Evolutionary conservation across 92 coral and sea anemone species (phyloP).

Genomic region (Porites divaricata): DNA sequence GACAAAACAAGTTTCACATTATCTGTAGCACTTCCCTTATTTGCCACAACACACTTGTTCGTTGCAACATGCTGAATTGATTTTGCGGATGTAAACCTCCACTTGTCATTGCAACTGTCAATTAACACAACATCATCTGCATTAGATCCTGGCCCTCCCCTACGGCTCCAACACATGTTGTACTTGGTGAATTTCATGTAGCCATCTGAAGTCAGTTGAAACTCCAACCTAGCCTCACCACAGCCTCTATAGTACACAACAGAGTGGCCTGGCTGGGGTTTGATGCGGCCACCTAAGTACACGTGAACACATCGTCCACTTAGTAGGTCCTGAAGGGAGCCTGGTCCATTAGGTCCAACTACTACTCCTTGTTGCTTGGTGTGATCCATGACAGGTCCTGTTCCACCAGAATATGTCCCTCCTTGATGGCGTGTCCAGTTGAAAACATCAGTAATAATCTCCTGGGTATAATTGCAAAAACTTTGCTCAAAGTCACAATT

Average conservation of each 20-base stretch:
- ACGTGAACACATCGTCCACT: slow-evolving; percentile 88
- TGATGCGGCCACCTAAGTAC: slow-evolving; percentile 53
- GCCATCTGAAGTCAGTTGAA: slow-evolving; percentile 73
- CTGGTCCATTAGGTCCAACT: slow-evolving; percentile 85
- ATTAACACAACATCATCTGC: slow-evolving; percentile 76
- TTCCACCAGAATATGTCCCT: slow-evolving; percentile 76
- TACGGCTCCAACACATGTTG: slow-evolving; percentile 69
- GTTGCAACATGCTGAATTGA: slow-evolving; percentile 70
- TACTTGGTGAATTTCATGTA: slow-evolving; percentile 68
- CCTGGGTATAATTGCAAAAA: slow-evolving; percentile 81
- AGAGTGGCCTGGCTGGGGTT: slow-evolving; percentile 68
- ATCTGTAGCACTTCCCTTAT: slow-evolving; percentile 64
- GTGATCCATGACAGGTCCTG: slow-evolving; percentile 90
- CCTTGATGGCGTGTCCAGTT: slow-evolving; percentile 97
- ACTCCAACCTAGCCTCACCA: slow-evolving; percentile 80
- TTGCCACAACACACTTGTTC: slow-evolving; percentile 70
- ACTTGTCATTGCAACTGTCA: slow-evolving; percentile 68
- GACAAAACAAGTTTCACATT: slow-evolving; percentile 64
- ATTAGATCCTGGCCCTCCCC: slow-evolving; percentile 63
- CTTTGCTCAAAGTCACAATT: slow-evolving; percentile 91
- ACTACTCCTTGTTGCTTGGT: slow-evolving; percentile 85
- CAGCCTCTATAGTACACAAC: slow-evolving; percentile 87
- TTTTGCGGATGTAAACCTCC: slow-evolving; percentile 83
- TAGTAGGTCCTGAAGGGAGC: slow-evolving; percentile 79
- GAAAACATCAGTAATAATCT: slow-evolving; percentile 64